A percentile compares a stretch with the other conserved stretches of the same genome.
These are phyloP conservation scores for Pachycephala philippinensis DNA, from an alignment of 2,113 vertebrate genomes.

Conservation along the genomic window DNA sequence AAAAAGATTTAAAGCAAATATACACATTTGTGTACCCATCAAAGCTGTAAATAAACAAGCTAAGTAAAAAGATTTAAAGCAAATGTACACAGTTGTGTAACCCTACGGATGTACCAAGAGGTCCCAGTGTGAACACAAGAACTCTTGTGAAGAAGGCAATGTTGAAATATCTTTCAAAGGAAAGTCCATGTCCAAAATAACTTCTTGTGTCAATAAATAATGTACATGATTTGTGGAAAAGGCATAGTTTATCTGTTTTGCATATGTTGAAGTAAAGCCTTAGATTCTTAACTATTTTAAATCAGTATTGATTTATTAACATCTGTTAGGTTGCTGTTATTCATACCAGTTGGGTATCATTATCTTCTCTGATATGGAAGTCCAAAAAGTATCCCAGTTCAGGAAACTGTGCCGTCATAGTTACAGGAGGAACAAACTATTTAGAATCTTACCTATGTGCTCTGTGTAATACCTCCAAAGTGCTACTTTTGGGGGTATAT, in stretches of 20 bases:
- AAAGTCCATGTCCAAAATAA: neutral
- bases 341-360: neutral
- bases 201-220: neutral
- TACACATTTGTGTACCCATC: neutral
- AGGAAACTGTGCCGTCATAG: neutral
- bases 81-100: neutral
- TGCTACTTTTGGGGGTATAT: neutral
- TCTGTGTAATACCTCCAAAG: neutral
- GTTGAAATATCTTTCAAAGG: neutral
- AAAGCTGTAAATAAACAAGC: neutral
- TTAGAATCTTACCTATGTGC: neutral
- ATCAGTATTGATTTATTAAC: neutral
- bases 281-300: neutral
- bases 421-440: neutral
- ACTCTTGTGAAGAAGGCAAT: neutral
- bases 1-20: neutral
- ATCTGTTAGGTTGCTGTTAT: neutral
- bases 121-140: neutral
- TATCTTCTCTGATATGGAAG: neutral
- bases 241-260: neutral
- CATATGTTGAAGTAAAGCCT: neutral
- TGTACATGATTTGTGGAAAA: neutral
- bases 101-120: neutral
- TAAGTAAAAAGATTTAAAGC: neutral
- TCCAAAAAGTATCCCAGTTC: neutral